Evolutionary conservation across 2,113 vertebrate species (phyloP).

Genomic region (Oncorhynchus clarkii): DNA sequence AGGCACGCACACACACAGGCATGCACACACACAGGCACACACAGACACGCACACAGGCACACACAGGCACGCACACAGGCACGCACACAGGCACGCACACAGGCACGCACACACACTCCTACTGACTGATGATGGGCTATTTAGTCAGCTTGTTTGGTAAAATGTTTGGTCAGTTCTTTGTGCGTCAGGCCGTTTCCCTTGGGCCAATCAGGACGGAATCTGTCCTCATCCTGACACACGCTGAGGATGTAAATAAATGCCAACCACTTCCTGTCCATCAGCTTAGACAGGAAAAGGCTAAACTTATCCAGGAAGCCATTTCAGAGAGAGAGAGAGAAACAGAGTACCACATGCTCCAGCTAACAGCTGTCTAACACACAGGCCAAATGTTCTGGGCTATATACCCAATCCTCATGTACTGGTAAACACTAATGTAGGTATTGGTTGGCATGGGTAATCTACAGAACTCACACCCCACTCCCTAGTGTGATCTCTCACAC

Average conservation of each 20-base stretch:
- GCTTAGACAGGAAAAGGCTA: constrained; percentile 54
- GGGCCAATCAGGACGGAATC: constrained; percentile 17
- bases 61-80: not conserved
- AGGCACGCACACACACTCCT: not conserved
- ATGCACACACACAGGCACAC: too few relatives aligned
- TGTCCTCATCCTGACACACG: constrained; percentile 14
- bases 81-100: too few relatives aligned
- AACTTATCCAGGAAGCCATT: constrained; percentile 58
- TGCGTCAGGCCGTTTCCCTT: constrained; percentile 5
- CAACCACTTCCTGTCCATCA: constrained; percentile 50
- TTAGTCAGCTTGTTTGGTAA: not conserved
- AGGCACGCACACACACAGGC: too few relatives aligned
- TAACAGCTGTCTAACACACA: constrained; percentile 5
- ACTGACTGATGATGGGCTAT: too few relatives aligned
- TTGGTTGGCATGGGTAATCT: not conserved
- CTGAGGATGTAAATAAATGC: constrained; percentile 36
- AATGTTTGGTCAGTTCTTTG: not conserved
- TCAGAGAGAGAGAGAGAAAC: constrained; percentile 14
- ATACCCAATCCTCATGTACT: not conserved
- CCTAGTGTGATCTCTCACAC: not conserved
- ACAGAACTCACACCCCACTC: not conserved
- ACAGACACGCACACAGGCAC: too few relatives aligned
- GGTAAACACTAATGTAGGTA: constrained; percentile 1
- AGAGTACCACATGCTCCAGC: not conserved
- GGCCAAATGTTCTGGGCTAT: not conserved